Base-by-base conservation (phyloP, 2,113 vertebrate species). In the Myotis davidii region DNA sequence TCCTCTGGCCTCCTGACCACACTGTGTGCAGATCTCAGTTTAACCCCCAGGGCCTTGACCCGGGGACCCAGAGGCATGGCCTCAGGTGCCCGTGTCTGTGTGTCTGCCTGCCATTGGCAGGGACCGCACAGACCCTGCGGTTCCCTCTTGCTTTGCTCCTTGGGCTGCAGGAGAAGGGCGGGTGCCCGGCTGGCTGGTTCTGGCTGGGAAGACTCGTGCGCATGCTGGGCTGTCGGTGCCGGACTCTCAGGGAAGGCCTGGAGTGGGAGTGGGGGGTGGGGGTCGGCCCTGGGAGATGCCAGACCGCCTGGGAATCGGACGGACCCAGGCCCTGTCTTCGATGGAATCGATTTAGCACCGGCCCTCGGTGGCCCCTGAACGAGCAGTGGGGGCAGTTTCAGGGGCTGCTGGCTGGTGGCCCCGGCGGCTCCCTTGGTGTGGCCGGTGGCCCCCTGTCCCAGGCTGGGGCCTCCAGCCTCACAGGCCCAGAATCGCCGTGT, bases 391-490 rank as follows among this genome's bases (percentile, higher is more conserved):
- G 65, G 61, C 0, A 0, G 78, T 74, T 82, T 59, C 18, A 2
- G 64, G 87, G 82, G 37, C 34, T 29, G 42, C 69, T 77, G 90
- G 93, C 37, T 9, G 2, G 42, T 16, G 1, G 45, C 96, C 77
- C 4, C 0, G 48, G 10, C 0, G 4, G 45, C 59, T 90, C 45
- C 83, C 82, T 10, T 9, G 0, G 59, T 0, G 0, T 23, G 16
- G 32, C 16, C 69, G 0, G 0, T 79, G 77, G 54, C 64, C 70
- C 56, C 14, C 13, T n/a, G 69, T 52, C 37, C 84, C 39, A 12
- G 61, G 34, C 12, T 3, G 2, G 0, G 23, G 21, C n/a, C 37
- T 52, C 64, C 42, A 12, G n/a, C 21, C 52, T 48, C 11, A 1
- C 12, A 10, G 42, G 6, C 73, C n/a, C 32, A 21, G 82, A 85